Evolutionary conservation across 2,797 vertebrate species (phyloP), one percentile per base, ranked within the genome.

Genomic region (Characodon lateralis): DNA sequence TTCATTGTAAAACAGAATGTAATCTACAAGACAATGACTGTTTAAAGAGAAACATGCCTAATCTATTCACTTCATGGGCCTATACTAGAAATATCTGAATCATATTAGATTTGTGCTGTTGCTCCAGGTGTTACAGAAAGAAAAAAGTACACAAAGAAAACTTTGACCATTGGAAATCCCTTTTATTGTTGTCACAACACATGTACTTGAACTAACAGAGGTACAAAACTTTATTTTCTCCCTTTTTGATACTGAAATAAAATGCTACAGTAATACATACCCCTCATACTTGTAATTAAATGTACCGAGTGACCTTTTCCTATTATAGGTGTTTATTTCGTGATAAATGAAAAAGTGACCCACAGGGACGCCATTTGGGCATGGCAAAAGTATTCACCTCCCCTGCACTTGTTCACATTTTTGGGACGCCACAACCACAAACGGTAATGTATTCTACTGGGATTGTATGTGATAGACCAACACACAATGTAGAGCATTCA

Each of bases 181-280:
- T 88, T 95, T 95, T 89, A 94, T 93, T 92, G 88, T 94, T 82
- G 91, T 88, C 91, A 94, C 89, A 91, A 79, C 86, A 94, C 92
- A 89, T 84, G 91, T 85, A 93, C 71, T 83, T 78, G 61, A 90
- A 90, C 86, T 66, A 74, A 91, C 72, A 86, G 85, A 85, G 88
- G 89, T 93, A 95, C 85, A 94, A 93, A 94, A 91, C 81, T 82
- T 83, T 85, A 55, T 80, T 78, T 84, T 70, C 78, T 92, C 91
- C 92, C 91, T 90, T 92, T 81, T 91, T 90, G 82, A 88, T 80
- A 87, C 78, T 84, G 82, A 78, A 83, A 81, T 83, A 88, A 83
- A 88, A 87, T 90, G 89, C 88, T 92, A 93, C 89, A 91, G 79
- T 85, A 79, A 90, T 24, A 88, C 68, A 85, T 51, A 82, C 63